A percentile compares a stretch with the other conserved stretches of the same genome.
Conservation (phyloP, 1,140 invertebrate species). For the Acromyrmex echinatior region DNA sequence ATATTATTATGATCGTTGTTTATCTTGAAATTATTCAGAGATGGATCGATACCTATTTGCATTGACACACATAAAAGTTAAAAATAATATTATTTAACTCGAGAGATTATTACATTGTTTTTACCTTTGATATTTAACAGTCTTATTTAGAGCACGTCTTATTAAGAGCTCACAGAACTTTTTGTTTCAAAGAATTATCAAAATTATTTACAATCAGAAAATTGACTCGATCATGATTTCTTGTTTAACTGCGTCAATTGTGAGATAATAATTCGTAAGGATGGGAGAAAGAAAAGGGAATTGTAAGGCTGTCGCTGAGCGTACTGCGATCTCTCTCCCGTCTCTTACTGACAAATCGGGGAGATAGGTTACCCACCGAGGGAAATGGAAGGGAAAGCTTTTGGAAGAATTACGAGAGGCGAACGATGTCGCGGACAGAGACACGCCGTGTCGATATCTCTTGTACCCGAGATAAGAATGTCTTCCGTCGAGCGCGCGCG, state of each 20-base stretch:
- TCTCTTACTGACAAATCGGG: constrained; percentile 79
- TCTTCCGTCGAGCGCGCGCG: constrained; percentile 31
- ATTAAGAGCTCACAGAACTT: not conserved
- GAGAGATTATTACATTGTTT: too few species aligned
- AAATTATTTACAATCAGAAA: not conserved
- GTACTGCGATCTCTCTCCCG: constrained; percentile 32
- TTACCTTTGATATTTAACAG: too few species aligned
- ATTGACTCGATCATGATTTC: constrained; percentile 46
- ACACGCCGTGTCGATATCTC: constrained; percentile 77
- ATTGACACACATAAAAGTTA: too few species aligned
- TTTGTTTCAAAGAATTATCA: not conserved
- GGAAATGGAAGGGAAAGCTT: constrained; percentile 75
- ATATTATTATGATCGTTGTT: too few species aligned
- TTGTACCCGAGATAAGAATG: constrained; percentile 72
- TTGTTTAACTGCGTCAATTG: constrained; percentile 32
- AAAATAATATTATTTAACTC: too few species aligned
- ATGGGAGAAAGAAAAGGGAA: constrained; percentile 49
- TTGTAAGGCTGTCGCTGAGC: constrained; percentile 31
- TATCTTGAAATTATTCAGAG: too few species aligned
- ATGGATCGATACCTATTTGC: too few species aligned
- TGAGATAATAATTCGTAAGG: constrained; percentile 30
- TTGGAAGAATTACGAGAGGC: constrained; percentile 77
- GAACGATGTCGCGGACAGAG: constrained; percentile 80
- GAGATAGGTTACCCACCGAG: constrained; percentile 74
- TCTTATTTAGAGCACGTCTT: not conserved